Evolutionary conservation across 2,797 vertebrate species (phyloP).

Genomic region (Chaetodon trifasciatus): DNA sequence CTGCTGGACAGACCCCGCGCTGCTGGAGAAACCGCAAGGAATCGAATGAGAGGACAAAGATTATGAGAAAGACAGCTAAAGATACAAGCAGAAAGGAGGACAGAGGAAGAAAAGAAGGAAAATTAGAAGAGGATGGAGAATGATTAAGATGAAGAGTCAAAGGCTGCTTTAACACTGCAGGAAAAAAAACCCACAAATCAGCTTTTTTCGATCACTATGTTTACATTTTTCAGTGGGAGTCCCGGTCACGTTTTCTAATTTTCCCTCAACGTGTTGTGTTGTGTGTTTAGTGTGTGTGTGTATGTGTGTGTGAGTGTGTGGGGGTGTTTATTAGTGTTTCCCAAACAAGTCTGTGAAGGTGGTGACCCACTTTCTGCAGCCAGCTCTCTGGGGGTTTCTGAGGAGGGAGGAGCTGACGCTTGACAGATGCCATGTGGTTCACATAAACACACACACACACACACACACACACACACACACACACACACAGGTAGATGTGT

Average conservation of each 20-base stretch:
- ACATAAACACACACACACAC: slow-evolving; percentile 41
- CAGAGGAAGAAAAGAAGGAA: neutral
- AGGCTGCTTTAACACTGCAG: neutral
- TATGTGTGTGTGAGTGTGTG: slow-evolving; percentile 15
- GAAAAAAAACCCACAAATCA: slow-evolving; percentile 13
- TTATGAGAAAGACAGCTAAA: slow-evolving; percentile 52
- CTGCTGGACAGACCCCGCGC: slow-evolving; percentile 5
- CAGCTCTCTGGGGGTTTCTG: slow-evolving; percentile 58
- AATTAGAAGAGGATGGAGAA: slow-evolving; percentile 4
- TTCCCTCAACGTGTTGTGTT: slow-evolving; percentile 46
- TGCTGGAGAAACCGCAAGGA: slow-evolving; percentile 46
- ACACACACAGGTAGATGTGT: neutral
- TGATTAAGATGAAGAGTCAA: slow-evolving; percentile 11
- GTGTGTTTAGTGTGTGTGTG: slow-evolving; percentile 7
- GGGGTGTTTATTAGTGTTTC: slow-evolving; percentile 33
- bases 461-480: slow-evolving; percentile 20
- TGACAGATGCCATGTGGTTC: slow-evolving; percentile 63
- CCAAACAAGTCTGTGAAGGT: slow-evolving; percentile 49
- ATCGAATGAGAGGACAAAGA: slow-evolving; percentile 30
- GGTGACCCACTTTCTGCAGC: slow-evolving; percentile 71
- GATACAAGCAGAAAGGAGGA: slow-evolving; percentile 25
- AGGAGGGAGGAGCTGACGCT: slow-evolving; percentile 61
- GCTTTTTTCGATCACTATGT: slow-evolving; percentile 10
- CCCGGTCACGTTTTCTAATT: slow-evolving; percentile 59
- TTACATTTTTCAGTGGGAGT: slow-evolving; percentile 40